Percentiles rank a stretch among this genome's conserved stretches.
Conservation (phyloP, 2,797 vertebrate genomes). For the Cyclura pinguis region DNA sequence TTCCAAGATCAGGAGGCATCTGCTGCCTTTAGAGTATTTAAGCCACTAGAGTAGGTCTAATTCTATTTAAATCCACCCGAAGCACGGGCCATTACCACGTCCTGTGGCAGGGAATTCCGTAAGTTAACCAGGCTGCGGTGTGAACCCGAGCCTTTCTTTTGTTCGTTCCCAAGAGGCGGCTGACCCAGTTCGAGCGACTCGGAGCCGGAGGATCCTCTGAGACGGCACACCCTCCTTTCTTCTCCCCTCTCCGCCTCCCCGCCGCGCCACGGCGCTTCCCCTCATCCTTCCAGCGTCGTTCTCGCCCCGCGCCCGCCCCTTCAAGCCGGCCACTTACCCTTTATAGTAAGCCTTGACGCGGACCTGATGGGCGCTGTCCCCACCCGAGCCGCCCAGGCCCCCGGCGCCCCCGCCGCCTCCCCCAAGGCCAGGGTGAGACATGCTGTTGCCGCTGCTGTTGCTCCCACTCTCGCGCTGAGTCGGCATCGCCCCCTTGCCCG, state of each 20-base stretch:
- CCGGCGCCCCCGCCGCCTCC: constrained; percentile 3
- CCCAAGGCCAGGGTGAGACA: constrained; percentile 35
- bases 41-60: background rate
- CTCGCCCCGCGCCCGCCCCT: background rate
- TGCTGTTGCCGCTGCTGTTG: constrained; percentile 37
- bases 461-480: constrained; percentile 92
- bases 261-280: background rate
- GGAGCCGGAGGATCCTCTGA: too few relatives aligned
- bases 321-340: constrained; percentile 85
- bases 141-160: background rate
- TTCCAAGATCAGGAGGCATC: too few relatives aligned
- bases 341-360: constrained; percentile 98
- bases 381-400: constrained; percentile 77
- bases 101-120: background rate
- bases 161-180: background rate
- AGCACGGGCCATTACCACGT: background rate
- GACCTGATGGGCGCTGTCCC: constrained; percentile 95
- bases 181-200: background rate
- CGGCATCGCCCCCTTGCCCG: constrained; percentile 85
- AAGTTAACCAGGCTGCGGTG: background rate
- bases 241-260: fast-evolving
- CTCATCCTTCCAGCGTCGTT: too few relatives aligned
- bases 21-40: too few relatives aligned
- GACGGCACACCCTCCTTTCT: background rate
- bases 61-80: background rate